A percentile compares a stretch with the other conserved stretches of the same genome.
These are phyloP conservation scores for Proterorhinus semilunaris DNA, from an alignment of 2,113 vertebrate species.

Conservation along the genomic window DNA sequence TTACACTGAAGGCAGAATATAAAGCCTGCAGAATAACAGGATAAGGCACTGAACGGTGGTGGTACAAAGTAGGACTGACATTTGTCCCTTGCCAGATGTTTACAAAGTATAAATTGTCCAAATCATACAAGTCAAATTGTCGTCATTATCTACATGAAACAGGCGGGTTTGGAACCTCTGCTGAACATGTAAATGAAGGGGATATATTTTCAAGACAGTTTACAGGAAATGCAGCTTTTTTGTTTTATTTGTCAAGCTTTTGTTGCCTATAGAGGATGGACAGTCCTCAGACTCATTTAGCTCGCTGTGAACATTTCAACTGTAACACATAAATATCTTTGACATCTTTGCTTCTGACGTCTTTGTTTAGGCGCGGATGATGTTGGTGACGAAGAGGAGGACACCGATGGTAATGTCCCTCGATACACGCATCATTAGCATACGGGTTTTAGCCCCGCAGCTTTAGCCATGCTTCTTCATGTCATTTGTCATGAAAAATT, in stretches of 20 bases:
- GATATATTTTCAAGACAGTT: no score
- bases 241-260: neutral
- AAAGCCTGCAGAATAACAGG: neutral
- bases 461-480: constrained; percentile 44
- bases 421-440: constrained; percentile 49
- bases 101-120: neutral
- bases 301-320: no score
- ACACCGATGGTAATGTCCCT: constrained; percentile 60
- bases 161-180: neutral
- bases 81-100: neutral
- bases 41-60: neutral
- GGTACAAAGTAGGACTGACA: neutral
- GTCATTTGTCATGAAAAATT: constrained; percentile 69
- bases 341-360: constrained; percentile 27
- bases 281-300: no score
- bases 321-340: constrained; percentile 11
- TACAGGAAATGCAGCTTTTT: neutral
- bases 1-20: neutral
- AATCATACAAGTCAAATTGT: neutral
- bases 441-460: constrained; percentile 46
- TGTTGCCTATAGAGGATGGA: no score
- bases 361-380: constrained; percentile 53
- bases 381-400: constrained; percentile 55
- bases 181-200: no score
- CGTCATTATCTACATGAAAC: neutral